Percentiles rank a stretch among this genome's conserved stretches.
These are phyloP conservation scores for Sarotherodon lohbergeri DNA, from an alignment of 2,113 vertebrate species.

Conservation along the genomic window DNA sequence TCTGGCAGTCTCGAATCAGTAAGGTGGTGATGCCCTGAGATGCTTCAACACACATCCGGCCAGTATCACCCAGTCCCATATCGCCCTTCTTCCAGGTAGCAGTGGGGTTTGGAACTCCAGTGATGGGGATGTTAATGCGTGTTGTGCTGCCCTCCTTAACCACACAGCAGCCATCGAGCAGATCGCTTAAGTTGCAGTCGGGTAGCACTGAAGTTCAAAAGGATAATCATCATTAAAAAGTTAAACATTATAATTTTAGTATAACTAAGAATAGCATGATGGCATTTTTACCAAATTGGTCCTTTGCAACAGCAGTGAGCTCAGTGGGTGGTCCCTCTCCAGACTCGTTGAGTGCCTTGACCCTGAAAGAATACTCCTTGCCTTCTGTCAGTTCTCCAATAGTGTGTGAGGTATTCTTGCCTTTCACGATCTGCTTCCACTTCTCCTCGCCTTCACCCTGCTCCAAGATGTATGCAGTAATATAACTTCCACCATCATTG, in stretches of 20 bases:
- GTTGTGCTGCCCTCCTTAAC: slow-evolving; percentile 92
- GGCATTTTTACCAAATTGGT: slow-evolving; percentile 85
- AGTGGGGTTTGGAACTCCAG: slow-evolving; percentile 81
- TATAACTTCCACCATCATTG: slow-evolving; percentile 87
- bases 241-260: background rate
- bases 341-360: slow-evolving; percentile 89
- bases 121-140: slow-evolving; percentile 87
- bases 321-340: slow-evolving; percentile 89
- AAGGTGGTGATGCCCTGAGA: slow-evolving; percentile 84
- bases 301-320: slow-evolving; percentile 82
- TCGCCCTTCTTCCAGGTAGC: slow-evolving; percentile 92
- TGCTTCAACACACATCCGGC: slow-evolving; percentile 85
- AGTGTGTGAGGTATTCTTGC: slow-evolving; percentile 78
- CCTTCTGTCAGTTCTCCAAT: slow-evolving; percentile 84
- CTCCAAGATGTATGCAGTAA: slow-evolving; percentile 86
- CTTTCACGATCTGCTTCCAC: slow-evolving; percentile 86
- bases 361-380: slow-evolving; percentile 88
- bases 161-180: slow-evolving; percentile 82
- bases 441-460: slow-evolving; percentile 81
- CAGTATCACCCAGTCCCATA: slow-evolving; percentile 77
- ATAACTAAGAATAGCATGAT: background rate
- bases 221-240: background rate
- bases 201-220: slow-evolving; percentile 77
- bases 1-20: slow-evolving; percentile 88
- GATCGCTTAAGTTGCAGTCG: slow-evolving; percentile 85